Evolutionary conservation across 1,140 invertebrate species (phyloP).

Genomic region (Pseudomyrmex flavicornis): DNA sequence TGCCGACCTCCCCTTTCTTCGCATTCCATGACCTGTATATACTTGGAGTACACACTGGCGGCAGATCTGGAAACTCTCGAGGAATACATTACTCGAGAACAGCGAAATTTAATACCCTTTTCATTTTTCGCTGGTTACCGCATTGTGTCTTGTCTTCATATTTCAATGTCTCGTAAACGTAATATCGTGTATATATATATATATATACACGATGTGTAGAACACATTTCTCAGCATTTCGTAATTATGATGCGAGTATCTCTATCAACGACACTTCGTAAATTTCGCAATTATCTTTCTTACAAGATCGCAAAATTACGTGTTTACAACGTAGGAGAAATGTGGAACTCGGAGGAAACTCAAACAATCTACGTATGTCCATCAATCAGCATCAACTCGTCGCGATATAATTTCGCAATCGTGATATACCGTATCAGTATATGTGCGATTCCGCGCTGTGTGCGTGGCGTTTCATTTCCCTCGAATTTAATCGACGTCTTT

Average conservation of each 20-base stretch:
- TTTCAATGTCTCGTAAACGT: neutral
- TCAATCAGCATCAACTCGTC: no score
- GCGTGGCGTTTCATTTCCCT: slow-evolving; percentile 50
- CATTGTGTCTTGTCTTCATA: neutral
- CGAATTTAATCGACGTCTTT: slow-evolving; percentile 58
- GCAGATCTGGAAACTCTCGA: slow-evolving; percentile 1
- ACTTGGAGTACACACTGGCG: neutral
- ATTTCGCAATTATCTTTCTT: slow-evolving; percentile 2
- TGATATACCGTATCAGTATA: neutral
- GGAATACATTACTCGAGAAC: slow-evolving; percentile 25
- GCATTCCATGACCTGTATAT: slow-evolving; percentile 7
- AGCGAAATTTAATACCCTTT: slow-evolving; percentile 32
- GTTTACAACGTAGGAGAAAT: neutral
- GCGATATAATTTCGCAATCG: no score
- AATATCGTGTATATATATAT: neutral
- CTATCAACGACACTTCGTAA: neutral
- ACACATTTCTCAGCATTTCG: neutral
- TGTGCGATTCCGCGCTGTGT: neutral
- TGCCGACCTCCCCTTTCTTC: slow-evolving; percentile 31
- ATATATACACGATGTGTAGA: neutral
- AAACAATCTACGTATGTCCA: no score
- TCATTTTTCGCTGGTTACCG: neutral
- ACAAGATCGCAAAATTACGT: neutral
- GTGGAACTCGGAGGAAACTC: no score
- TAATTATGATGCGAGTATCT: neutral